Evolutionary conservation across 1,140 invertebrate species (phyloP), one percentile per base, ranked within the genome.

Genomic region (Lordiphosa collinella): DNA sequence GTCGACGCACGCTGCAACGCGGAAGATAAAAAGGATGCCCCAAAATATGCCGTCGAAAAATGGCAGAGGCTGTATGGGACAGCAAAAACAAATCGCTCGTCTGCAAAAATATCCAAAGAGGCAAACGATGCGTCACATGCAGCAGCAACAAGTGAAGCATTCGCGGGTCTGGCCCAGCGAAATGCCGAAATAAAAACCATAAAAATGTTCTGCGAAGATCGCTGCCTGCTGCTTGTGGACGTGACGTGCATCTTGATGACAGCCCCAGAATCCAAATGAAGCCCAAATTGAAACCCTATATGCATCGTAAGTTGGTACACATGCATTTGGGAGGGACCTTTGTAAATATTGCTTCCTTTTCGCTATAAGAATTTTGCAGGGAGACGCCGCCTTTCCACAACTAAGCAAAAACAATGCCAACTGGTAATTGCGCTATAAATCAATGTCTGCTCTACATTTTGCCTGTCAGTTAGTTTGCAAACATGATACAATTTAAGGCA

Each of bases 11-110:
- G 64, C 79, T 50, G 78, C 58, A 84, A 84, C 78, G 78, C 78
- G 78, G 78, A 84, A 84, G 78, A 84, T 84, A 72, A 78, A 84
- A 80, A 82, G 76, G 76, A 82, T 82, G 78, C 76, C 72, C 71
- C 78, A 72, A 71, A 84, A 72, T 68, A 68, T 75, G 76, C 71
- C 71, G 62, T 50, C 65, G 38, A 48, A 68, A 68, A 76, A 61
- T 74, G 75, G 75, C 63, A 74, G 36, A 65, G 75, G 55, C 75
- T 35, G 49, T 22, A 63, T 51, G 43, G 59, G 35, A 61, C 38
- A 49, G n/a, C 18, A 37, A 43, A 9, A 53, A 14, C 6, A 43
- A 48, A 25, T 58, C 52, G 53, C 51, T 54, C 60, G 66, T 55
- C 48, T 46, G 66, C 61, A 67, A 67, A 80, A 82, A 82, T 80